Conservation (phyloP, 1,140 invertebrate species). For the Drosophila leontia region DNA sequence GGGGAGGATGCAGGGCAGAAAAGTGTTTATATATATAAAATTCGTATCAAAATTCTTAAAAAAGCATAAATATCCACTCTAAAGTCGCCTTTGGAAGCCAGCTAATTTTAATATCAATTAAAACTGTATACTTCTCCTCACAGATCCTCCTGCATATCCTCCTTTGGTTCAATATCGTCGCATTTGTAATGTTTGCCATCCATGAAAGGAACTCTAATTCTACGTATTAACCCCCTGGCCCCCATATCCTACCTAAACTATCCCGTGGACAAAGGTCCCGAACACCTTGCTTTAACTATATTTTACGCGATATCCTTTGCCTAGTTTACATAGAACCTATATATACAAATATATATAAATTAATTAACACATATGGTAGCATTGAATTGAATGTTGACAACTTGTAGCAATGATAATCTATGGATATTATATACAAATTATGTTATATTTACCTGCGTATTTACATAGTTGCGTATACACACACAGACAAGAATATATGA, state of each 20-base stretch:
- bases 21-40: background rate
- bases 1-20: background rate
- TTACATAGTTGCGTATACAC: conserved; percentile 69
- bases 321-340: conserved; percentile 44
- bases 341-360: conserved; percentile 48
- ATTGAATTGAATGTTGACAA: conserved; percentile 78
- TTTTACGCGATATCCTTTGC: conserved; percentile 65
- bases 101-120: background rate
- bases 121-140: background rate
- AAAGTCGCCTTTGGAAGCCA: no score
- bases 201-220: conserved; percentile 45
- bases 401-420: conserved; percentile 75
- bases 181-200: conserved; percentile 78
- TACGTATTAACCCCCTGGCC: conserved; percentile 19
- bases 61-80: no score
- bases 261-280: conserved; percentile 6
- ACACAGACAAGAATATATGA: conserved; percentile 51
- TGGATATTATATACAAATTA: conserved; percentile 72
- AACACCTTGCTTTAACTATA: conserved; percentile 72
- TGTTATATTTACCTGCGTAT: conserved; percentile 77
- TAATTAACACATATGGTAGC: conserved; percentile 69
- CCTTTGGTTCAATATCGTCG: conserved; percentile 50
- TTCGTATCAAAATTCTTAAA: no score
- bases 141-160: background rate
- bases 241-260: conserved; percentile 22